Evolutionary conservation across 2,888 invertebrate genomes (phyloP).

Genomic region (Yponomeuta sedellus): DNA sequence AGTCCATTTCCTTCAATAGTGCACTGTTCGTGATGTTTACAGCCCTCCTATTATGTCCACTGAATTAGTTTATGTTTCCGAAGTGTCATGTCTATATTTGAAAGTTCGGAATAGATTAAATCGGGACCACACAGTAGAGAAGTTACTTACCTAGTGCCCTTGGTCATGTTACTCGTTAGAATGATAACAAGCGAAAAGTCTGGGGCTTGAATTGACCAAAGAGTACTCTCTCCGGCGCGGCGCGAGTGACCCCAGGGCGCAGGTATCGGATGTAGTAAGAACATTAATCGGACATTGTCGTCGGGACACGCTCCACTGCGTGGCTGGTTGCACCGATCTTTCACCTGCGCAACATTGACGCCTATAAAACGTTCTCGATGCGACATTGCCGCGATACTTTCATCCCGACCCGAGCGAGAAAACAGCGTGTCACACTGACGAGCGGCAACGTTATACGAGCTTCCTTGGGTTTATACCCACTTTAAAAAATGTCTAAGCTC

Average conservation of each 20-base stretch:
- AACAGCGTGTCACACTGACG: constrained; percentile 50
- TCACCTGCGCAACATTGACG: constrained; percentile 74
- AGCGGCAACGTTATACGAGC: constrained; percentile 37
- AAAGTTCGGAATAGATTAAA: too few species aligned
- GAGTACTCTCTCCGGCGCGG: neutral
- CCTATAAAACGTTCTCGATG: constrained; percentile 74
- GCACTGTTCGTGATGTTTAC: too few species aligned
- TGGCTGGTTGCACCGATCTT: constrained; percentile 70
- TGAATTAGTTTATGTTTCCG: too few species aligned
- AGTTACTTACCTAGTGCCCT: too few species aligned
- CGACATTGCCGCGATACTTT: constrained; percentile 71
- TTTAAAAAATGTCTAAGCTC: constrained; percentile 52
- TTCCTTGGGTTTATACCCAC: constrained; percentile 63
- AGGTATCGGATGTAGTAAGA: constrained; percentile 61
- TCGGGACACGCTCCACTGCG: constrained; percentile 65
- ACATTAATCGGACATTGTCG: constrained; percentile 72
- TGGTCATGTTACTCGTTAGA: too few species aligned
- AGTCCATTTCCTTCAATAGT: too few species aligned
- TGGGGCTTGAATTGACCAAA: neutral
- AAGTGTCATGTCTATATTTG: too few species aligned
- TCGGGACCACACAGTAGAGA: too few species aligned
- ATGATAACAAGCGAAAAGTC: too few species aligned
- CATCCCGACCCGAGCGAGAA: constrained; percentile 65
- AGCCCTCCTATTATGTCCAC: too few species aligned
- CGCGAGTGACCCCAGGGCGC: neutral